A percentile compares a stretch with the other conserved stretches of the same genome.
phyloP scores from a whole-genome alignment of 2,888 invertebrate species.

The Schrankia costaestrigalis region DNA sequence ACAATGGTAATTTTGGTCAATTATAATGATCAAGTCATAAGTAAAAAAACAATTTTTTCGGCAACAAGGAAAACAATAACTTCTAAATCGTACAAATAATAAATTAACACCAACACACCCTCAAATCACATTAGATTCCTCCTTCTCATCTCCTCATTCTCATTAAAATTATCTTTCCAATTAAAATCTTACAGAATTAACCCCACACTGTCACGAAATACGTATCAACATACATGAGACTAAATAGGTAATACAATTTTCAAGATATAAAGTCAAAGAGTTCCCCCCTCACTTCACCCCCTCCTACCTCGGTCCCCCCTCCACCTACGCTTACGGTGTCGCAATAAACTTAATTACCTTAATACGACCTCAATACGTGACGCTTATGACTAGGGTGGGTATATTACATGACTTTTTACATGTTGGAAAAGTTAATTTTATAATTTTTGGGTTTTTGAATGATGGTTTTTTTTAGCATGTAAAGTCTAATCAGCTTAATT shows the following conservation, averaged over 20 bases:
- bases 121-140: no score
- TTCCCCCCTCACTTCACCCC: slow-evolving; percentile 20
- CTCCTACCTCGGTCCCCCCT: slow-evolving; percentile 14
- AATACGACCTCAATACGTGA: slow-evolving; percentile 67
- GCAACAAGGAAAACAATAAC: no score
- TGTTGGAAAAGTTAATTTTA: no score
- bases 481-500: background rate
- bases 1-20: no score
- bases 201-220: slow-evolving; percentile 5
- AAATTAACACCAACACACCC: no score
- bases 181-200: no score
- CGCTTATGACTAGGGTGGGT: slow-evolving; percentile 40
- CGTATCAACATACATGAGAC: slow-evolving; percentile 38
- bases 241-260: slow-evolving; percentile 66
- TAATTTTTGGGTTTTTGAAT: slow-evolving; percentile 6
- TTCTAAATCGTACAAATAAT: no score
- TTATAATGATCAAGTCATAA: no score
- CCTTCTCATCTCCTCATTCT: no score
- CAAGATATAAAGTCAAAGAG: slow-evolving; percentile 70
- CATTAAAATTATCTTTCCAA: no score
- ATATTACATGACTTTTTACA: slow-evolving; percentile 12
- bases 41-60: no score
- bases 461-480: background rate
- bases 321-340: slow-evolving; percentile 35
- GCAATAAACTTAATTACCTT: slow-evolving; percentile 75